Evolutionary conservation across 1,140 invertebrate genomes (phyloP), one percentile per base, ranked within the genome.

Genomic region (Pseudobourletiella spinata): DNA sequence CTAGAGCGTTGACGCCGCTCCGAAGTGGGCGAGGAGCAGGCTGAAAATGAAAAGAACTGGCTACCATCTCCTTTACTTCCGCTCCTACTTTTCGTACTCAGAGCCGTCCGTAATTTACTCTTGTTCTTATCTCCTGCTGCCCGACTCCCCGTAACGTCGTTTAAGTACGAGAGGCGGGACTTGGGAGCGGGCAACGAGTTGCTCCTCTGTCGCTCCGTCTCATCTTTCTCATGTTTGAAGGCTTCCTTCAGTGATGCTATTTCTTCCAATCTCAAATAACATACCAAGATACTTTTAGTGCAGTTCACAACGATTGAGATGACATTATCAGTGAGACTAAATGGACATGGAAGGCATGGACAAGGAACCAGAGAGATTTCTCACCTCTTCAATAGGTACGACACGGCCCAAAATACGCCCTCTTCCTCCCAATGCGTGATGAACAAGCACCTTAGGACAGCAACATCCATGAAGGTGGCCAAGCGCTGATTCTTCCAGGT

Each of bases 361-460:
- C n/a, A n/a, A n/a, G n/a, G n/a, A n/a, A n/a, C n/a, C n/a, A n/a
- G n/a, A n/a, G n/a, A n/a, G n/a, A n/a, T n/a, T n/a, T n/a, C n/a
- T n/a, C 75, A 89, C 89, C 91, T 83, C 71, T 91, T 88, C 67
- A 89, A 88, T 44, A 95, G 77, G 77, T 87, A 99, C 74, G 93
- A 87, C n/a, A 98, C 75, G 26, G 91, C 92, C 96, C 96, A 99
- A 77, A 88, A 91, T 26, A 98, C 86, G 1, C 96, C 96, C 76
- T 98, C 95, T 75, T 98, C 95, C 71, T 90, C 68, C 97, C 97
- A 99, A 72, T 96, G 91, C 0, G 89, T 83, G 61, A 95, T 88
- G 75, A 98, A 96, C n/a, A 99, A 80, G 76, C 95, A 98, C 55
- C 95, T 81, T 24, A 99, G 74, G 3, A 97, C 92, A 15, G 93